Conservation (phyloP, 2,888 invertebrate genomes). For the Drosophila phalerata region DNA sequence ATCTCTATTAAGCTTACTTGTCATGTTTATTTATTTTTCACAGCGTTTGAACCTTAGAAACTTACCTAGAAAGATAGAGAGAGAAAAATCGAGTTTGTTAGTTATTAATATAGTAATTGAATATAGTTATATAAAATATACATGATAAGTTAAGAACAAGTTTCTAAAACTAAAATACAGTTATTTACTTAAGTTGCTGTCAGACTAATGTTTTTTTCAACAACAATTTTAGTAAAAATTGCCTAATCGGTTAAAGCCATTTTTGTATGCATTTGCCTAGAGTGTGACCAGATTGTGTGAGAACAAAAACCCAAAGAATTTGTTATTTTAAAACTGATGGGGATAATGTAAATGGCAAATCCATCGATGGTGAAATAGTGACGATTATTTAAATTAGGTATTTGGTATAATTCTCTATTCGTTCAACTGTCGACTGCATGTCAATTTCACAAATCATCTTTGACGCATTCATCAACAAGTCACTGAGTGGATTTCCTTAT, state of each 20-base stretch:
- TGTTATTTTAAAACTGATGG: too few relatives aligned
- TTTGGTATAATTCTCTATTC: not conserved
- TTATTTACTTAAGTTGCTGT: too few relatives aligned
- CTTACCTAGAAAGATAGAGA: constrained; percentile 63
- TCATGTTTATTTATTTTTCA: not conserved
- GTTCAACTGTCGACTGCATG: constrained; percentile 7
- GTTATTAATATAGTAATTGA: not conserved
- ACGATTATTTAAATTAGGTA: not conserved
- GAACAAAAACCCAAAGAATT: too few relatives aligned
- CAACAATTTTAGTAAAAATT: too few relatives aligned
- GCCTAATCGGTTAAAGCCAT: too few relatives aligned
- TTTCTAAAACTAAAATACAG: not conserved
- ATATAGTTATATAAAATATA: not conserved
- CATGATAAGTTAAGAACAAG: not conserved
- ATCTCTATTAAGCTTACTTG: constrained; percentile 8
- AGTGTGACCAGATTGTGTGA: too few relatives aligned
- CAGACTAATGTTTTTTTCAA: too few relatives aligned
- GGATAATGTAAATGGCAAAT: too few relatives aligned
- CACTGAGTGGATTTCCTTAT: not conserved
- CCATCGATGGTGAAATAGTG: too few relatives aligned
- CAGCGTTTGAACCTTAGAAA: constrained; percentile 10
- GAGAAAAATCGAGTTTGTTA: constrained; percentile 3
- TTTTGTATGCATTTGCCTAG: too few relatives aligned
- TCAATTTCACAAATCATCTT: constrained; percentile 9
- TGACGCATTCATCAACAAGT: constrained; percentile 2